Evolutionary conservation across 2,797 vertebrate genomes (phyloP).

Genomic region (Eupleurogrammus muticus): DNA sequence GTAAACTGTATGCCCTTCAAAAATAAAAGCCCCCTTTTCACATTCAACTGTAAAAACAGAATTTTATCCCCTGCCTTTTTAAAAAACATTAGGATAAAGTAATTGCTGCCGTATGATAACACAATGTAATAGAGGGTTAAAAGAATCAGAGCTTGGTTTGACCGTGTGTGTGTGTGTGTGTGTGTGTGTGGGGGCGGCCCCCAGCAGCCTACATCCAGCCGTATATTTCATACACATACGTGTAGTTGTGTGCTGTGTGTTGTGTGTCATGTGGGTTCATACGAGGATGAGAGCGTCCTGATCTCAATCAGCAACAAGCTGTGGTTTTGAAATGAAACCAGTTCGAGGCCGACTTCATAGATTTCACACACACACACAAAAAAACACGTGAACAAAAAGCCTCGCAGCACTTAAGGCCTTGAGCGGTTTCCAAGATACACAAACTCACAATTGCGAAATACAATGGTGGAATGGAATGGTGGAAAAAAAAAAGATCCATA

Average conservation of each 20-base stretch:
- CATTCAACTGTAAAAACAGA: no score
- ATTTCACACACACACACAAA: background rate
- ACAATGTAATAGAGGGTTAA: no score
- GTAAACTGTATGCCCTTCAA: no score
- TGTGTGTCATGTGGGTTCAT: constrained; percentile 45
- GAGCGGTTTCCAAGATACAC: constrained; percentile 11
- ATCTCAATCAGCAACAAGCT: constrained; percentile 46
- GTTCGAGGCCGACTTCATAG: constrained; percentile 20
- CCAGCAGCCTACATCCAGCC: no score
- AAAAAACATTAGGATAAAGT: no score
- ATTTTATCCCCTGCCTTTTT: no score
- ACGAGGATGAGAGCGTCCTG: constrained; percentile 25
- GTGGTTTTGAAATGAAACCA: constrained; percentile 55
- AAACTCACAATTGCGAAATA: constrained; percentile 3
- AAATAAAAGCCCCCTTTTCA: no score
- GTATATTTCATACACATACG: no score
- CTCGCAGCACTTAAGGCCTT: background rate
- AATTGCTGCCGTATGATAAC: no score
- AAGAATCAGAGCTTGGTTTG: no score
- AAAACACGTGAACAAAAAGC: background rate
- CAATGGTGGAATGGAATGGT: background rate
- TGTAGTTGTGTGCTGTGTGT: constrained; percentile 18
- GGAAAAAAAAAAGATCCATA: background rate
- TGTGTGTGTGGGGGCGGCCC: no score
- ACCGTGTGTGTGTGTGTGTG: no score